These are phyloP conservation scores for Pelosia muscerda DNA, from an alignment of 2,888 invertebrate genomes.

Conservation along the genomic window DNA sequence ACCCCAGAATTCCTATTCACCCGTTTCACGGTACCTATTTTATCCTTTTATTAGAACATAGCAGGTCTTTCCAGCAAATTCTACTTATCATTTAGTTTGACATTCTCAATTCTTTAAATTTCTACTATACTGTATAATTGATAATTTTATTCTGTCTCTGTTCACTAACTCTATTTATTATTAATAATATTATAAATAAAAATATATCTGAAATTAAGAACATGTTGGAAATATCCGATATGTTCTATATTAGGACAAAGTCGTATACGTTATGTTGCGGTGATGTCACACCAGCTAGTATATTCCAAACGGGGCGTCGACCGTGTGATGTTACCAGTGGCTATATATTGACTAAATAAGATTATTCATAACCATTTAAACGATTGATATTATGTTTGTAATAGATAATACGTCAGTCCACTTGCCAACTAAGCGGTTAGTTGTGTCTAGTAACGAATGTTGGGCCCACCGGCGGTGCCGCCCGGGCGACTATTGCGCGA, in stretches of 20 bases:
- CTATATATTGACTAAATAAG: background rate
- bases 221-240: background rate
- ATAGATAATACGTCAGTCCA: background rate
- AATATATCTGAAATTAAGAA: background rate
- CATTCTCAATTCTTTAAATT: background rate
- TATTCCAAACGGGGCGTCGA: background rate
- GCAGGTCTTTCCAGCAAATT: background rate
- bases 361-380: background rate
- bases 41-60: background rate
- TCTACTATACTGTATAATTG: background rate
- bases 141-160: background rate
- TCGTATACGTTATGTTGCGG: background rate
- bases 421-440: constrained; percentile 60
- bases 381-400: constrained; percentile 1
- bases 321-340: background rate
- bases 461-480: background rate
- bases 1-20: too few species aligned
- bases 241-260: background rate
- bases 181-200: background rate
- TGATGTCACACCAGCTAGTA: background rate
- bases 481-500: background rate
- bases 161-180: background rate
- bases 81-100: background rate
- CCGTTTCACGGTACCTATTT: too few species aligned
- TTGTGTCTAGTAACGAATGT: constrained; percentile 56